These are phyloP conservation scores for Apeltes quadracus DNA, from an alignment of 2,113 vertebrate genomes.

Conservation along the genomic window DNA sequence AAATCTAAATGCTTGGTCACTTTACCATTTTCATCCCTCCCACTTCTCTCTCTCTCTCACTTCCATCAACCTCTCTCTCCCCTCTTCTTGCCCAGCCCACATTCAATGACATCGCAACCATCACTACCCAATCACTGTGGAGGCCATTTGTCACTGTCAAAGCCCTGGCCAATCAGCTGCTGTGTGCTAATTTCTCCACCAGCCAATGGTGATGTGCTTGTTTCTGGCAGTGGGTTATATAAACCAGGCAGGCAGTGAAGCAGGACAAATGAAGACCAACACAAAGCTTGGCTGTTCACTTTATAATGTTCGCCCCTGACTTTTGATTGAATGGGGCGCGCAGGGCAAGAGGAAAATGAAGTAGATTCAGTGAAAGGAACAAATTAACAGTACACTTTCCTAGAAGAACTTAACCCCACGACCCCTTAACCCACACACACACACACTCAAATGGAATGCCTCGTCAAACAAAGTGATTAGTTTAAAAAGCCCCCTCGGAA, in stretches of 20 bases:
- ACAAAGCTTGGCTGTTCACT: no score
- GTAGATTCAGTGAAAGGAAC: not conserved
- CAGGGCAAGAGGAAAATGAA: not conserved
- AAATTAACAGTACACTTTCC: not conserved
- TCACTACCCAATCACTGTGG: conserved; percentile 50
- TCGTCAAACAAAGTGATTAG: conserved; percentile 31
- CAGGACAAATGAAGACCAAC: not conserved
- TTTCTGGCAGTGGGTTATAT: conserved; percentile 3
- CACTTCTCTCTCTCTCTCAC: conserved; percentile 28
- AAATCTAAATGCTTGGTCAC: not conserved
- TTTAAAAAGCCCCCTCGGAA: not conserved
- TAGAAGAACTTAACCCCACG: not conserved
- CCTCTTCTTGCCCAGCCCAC: conserved; percentile 13
- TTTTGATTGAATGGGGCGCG: conserved; percentile 2
- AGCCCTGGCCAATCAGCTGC: conserved; percentile 31
- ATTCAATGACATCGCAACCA: conserved; percentile 37
- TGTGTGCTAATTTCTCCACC: conserved; percentile 3
- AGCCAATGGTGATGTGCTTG: conserved; percentile 36
- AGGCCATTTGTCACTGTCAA: conserved; percentile 68
- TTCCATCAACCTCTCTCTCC: not conserved
- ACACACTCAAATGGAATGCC: not conserved
- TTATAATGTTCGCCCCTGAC: not conserved
- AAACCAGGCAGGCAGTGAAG: not conserved
- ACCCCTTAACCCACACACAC: conserved; percentile 3
- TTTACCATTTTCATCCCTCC: conserved; percentile 27